These are phyloP conservation scores for Hydrochoerus hydrochaeris DNA, from an alignment of 2,113 vertebrate species.

Conservation along the genomic window DNA sequence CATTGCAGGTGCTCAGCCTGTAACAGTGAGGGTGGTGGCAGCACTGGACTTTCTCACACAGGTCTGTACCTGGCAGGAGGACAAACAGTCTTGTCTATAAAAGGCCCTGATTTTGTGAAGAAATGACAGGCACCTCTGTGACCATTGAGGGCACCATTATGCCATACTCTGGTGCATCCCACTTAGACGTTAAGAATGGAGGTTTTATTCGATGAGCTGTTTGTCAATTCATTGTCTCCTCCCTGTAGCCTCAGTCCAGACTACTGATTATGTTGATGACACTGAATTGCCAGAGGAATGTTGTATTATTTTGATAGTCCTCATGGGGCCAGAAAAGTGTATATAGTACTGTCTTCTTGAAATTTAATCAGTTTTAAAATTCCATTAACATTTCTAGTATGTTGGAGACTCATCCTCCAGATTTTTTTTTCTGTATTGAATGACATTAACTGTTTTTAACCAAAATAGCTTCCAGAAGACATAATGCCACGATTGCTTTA, in stretches of 20 bases:
- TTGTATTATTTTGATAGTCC: not conserved
- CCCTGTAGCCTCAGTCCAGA: not conserved
- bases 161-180: not conserved
- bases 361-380: constrained; percentile 36
- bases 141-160: not conserved
- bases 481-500: constrained; percentile 7
- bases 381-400: constrained; percentile 26
- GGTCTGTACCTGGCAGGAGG: not conserved
- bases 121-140: not conserved
- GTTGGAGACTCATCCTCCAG: constrained; percentile 52
- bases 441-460: constrained; percentile 46
- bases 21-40: not conserved
- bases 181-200: not conserved
- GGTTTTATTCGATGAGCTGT: not conserved
- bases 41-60: not conserved
- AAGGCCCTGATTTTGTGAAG: not conserved
- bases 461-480: constrained; percentile 52
- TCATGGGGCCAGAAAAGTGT: not conserved
- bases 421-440: constrained; percentile 60
- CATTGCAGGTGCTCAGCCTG: not conserved
- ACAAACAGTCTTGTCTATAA: not conserved
- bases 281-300: constrained; percentile 9
- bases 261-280: not conserved
- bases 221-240: not conserved
- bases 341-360: constrained; percentile 21